Evolutionary conservation across 2,113 vertebrate genomes (phyloP).

Genomic region (Macaca fascicularis): DNA sequence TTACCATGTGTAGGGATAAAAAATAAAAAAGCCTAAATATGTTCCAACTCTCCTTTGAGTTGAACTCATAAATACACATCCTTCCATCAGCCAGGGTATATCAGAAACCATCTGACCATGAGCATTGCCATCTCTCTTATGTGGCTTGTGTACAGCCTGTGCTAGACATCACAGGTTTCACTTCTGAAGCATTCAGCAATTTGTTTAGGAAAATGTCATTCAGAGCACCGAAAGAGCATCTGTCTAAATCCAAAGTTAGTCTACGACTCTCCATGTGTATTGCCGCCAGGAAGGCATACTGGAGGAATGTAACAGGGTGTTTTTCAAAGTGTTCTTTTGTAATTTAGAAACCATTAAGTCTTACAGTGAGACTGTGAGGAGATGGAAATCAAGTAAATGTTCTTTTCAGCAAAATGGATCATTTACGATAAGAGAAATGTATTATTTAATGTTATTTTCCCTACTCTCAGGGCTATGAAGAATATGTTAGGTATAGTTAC

Average conservation of each 20-base stretch:
- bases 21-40: not conserved
- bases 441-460: conserved; percentile 19
- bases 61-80: not conserved
- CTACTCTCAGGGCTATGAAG: conserved; percentile 23
- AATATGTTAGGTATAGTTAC: conserved; percentile 8
- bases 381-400: conserved; percentile 56
- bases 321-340: conserved; percentile 62
- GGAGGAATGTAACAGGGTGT: conserved; percentile 21
- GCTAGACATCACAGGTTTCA: conserved; percentile 51
- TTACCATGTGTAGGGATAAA: not conserved
- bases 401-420: conserved; percentile 50
- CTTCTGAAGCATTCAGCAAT: conserved; percentile 58
- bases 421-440: conserved; percentile 35
- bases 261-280: conserved; percentile 33
- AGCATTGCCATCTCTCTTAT: not conserved
- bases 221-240: conserved; percentile 53
- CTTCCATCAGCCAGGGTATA: not conserved
- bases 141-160: conserved; percentile 12
- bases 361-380: conserved; percentile 54
- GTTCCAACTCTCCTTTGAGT: conserved; percentile 14
- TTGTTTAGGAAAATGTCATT: conserved; percentile 68
- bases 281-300: conserved; percentile 43
- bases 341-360: conserved; percentile 53
- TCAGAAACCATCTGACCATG: not conserved
- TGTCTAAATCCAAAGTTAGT: conserved; percentile 67